These are phyloP conservation scores for Plebejus melissa DNA, from an alignment of 2,888 invertebrate species.

Conservation along the genomic window DNA sequence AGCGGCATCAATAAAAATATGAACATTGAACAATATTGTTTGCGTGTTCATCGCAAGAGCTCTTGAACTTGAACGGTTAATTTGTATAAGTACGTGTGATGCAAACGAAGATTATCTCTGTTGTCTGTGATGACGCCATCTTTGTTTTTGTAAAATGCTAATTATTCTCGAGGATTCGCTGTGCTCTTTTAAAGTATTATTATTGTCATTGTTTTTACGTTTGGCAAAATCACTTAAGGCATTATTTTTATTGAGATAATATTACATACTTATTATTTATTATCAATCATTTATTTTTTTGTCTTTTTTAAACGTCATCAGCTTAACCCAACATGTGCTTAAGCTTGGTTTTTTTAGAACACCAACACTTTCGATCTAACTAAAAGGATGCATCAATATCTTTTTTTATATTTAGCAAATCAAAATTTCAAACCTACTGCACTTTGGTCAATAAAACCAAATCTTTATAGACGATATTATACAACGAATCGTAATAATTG, in stretches of 20 bases:
- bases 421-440: background rate
- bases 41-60: background rate
- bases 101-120: constrained; percentile 8
- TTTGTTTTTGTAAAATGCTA: background rate
- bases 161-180: background rate
- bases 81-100: background rate
- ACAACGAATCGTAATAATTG: constrained; percentile 13
- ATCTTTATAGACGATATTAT: constrained; percentile 1
- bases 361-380: too few relatives aligned
- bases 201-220: too few relatives aligned
- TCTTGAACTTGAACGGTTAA: constrained; percentile 14
- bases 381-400: too few relatives aligned
- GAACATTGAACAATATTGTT: background rate
- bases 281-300: too few relatives aligned
- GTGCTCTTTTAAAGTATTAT: background rate
- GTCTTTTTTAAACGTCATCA: too few relatives aligned
- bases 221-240: too few relatives aligned
- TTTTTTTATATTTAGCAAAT: background rate
- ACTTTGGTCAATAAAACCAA: background rate
- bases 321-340: too few relatives aligned
- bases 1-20: background rate
- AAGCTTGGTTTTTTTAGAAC: too few relatives aligned
- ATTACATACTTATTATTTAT: too few relatives aligned
- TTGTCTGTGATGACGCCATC: constrained; percentile 1
- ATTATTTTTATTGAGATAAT: too few relatives aligned